Base-by-base conservation (phyloP, 2,113 vertebrate species). In the Microtus oregoni region DNA sequence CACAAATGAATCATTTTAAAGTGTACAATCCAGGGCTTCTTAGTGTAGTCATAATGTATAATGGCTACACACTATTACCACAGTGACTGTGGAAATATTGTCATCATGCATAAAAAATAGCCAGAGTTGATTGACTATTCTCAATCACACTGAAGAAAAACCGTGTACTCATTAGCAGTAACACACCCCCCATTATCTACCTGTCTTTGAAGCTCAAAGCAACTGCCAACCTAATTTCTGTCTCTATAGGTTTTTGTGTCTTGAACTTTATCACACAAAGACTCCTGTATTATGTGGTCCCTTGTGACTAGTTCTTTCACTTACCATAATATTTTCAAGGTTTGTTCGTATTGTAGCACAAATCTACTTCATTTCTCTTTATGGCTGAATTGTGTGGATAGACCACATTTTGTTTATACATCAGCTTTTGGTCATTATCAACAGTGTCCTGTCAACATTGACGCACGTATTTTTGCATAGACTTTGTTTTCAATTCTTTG, bases 1-100 rank as follows among this genome's bases (percentile, higher is more conserved):
- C 38, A 78, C 63, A 72, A 90, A 94, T 70, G 87, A 47, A 41
- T 82, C 28, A 70, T 90, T 92, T 92, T 87, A 73, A 94, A 91
- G 58, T 75, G 3, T 65, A 79, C 11, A 68, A 5, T 47, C 77
- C 86, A 93, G 44, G 67, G 55, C 44, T 90, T 61, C 19, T 58
- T 79, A 24, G 24, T 35, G 26, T 61, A 75, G 9, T 87, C 47
- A 55, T 52, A 65, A 20, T 32, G 20, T 35, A 26, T 26, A 50
- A 50, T 78, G 76, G 3, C 5, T 17, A 70, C 14, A 70, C 32
- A 35, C 10, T 15, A 92, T 82, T 26, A 68, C 79, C 78, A 86
- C 52, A 24, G 52, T 35, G 35, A 38, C 79, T 58, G 35, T 14
- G 20, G 7, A 26, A 7, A 81, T n/a, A 81, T 38, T 26, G 55